Base-by-base conservation (phyloP, 2,888 invertebrate genomes). In the Aethes cnicana region DNA sequence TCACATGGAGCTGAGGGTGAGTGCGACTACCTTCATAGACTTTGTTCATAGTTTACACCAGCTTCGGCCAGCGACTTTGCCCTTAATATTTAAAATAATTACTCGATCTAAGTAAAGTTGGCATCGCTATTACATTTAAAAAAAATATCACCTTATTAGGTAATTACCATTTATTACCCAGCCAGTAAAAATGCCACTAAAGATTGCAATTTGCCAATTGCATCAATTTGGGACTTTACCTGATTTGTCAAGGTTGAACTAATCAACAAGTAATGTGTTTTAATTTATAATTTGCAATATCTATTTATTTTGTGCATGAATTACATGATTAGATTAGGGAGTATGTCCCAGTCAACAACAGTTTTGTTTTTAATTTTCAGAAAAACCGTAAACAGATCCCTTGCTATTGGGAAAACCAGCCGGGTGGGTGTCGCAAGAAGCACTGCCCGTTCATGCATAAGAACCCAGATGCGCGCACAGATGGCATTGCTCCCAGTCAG, bases 401-500 rank as follows among this genome's bases (percentile, higher is more conserved):
- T 1, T 97, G 97, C 81, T 96, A 95, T 78, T 97, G 95, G 95
- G 96, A 96, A 84, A 93, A 91, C 59, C 96, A 96, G 81, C 95
- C 96, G 0, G 92, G 93, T 6, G 97, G 97, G 1, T 97, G 97
- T 77, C 92, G 93, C 63, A 96, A 96, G 82, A 94, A 94, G 49
- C 95, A 95, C 76, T 97, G 97, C 83, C 93, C 95, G 0, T 97
- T 96, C 76, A 90, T 94, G 84, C 96, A 96, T 78, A 92, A 88
- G 81, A 87, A 89, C 57, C 88, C 88, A 0, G 88, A 89, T 4
- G 76, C 87, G 1, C 85, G 89, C 62, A 84, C 87, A 32, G 89
- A 90, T 50, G 90, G 88, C 59, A 87, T 88, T 46, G 84, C 87
- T 1, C 87, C 90, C 3, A 84, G 82, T 64, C 89, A 88, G 66